Conservation (phyloP, 1,140 invertebrate genomes). For the Drosophila truncata region DNA sequence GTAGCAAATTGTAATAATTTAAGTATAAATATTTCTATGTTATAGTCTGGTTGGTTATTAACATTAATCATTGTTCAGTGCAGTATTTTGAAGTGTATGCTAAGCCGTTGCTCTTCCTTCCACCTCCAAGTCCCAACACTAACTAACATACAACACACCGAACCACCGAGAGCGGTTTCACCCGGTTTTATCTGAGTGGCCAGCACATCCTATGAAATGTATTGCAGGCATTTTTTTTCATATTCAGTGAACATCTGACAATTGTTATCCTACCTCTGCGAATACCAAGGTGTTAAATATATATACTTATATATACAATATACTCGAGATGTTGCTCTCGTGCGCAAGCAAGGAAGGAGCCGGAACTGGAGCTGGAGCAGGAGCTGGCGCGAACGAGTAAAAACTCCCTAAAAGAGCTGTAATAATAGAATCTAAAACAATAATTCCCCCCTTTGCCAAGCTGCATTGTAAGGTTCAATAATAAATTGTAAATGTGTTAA, state of each 20-base stretch:
- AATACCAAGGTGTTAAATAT: slow-evolving; percentile 73
- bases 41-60: slow-evolving; percentile 55
- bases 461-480: slow-evolving; percentile 63
- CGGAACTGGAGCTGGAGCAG: slow-evolving; percentile 6
- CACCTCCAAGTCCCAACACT: slow-evolving; percentile 11
- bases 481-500: slow-evolving; percentile 58
- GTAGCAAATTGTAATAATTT: slow-evolving; percentile 52
- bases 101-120: slow-evolving; percentile 34
- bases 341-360: slow-evolving; percentile 22
- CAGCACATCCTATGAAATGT: slow-evolving; percentile 36
- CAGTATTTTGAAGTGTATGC: slow-evolving; percentile 53
- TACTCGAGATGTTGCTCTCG: slow-evolving; percentile 49
- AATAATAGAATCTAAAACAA: slow-evolving; percentile 80
- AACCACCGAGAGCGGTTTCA: slow-evolving; percentile 60
- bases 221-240: slow-evolving; percentile 26
- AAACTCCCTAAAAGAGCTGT: slow-evolving; percentile 65
- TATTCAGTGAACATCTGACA: slow-evolving; percentile 71
- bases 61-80: slow-evolving; percentile 52
- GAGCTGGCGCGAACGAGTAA: slow-evolving; percentile 10
- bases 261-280: slow-evolving; percentile 80
- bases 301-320: slow-evolving; percentile 54
- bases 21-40: slow-evolving; percentile 55
- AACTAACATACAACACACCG: slow-evolving; percentile 20
- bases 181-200: slow-evolving; percentile 34
- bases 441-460: slow-evolving; percentile 74